Evolutionary conservation across 2,113 vertebrate species (phyloP).

Genomic region (Mungos mungo): DNA sequence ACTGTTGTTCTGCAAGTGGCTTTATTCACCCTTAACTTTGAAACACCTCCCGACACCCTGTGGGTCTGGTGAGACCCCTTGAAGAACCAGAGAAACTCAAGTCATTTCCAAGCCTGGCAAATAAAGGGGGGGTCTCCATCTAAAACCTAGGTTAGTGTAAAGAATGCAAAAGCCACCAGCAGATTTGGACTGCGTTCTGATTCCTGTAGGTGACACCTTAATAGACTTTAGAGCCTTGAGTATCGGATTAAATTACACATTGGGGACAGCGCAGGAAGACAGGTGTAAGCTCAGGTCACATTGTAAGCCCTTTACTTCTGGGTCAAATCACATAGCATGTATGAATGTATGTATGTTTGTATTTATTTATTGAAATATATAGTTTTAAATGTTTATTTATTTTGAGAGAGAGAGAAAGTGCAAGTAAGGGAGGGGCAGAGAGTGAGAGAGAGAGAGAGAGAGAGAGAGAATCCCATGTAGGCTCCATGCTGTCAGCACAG

Average conservation of each 20-base stretch:
- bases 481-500: too few relatives aligned
- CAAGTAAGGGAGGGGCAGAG: too few relatives aligned
- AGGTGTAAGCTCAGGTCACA: neutral
- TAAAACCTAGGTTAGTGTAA: neutral
- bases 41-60: neutral
- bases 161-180: neutral
- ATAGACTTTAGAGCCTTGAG: neutral
- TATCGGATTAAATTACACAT: neutral
- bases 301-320: neutral
- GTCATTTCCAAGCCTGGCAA: neutral
- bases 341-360: too few relatives aligned
- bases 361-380: too few relatives aligned
- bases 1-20: neutral
- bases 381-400: too few relatives aligned
- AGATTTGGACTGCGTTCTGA: neutral
- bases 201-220: neutral
- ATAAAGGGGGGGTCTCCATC: neutral
- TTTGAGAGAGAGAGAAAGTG: too few relatives aligned
- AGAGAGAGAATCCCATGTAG: too few relatives aligned
- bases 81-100: neutral
- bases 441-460: too few relatives aligned
- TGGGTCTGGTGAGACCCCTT: neutral
- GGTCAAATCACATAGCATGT: neutral
- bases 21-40: constrained; percentile 46
- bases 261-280: neutral